These are phyloP conservation scores for Galago senegalensis DNA, from an alignment of 2,797 vertebrate genomes.

Conservation along the genomic window DNA sequence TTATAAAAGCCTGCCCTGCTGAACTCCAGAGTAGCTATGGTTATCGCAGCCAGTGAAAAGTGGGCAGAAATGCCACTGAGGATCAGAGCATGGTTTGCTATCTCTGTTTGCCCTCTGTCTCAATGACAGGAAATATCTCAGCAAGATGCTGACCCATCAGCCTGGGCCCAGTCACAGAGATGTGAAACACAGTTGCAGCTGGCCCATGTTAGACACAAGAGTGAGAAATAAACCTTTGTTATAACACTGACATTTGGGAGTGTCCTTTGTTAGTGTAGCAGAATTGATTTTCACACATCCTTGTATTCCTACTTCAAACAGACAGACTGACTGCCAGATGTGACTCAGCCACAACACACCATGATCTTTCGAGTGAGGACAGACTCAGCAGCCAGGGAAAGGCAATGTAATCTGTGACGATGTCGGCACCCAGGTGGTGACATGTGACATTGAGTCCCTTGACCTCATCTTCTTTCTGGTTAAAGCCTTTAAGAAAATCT, in stretches of 20 bases:
- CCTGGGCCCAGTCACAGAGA: neutral
- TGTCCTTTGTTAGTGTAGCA: neutral
- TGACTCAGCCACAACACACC: neutral
- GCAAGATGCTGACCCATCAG: neutral
- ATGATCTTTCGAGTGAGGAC: neutral
- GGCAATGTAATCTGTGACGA: neutral
- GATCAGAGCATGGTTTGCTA: neutral
- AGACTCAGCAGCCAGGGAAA: neutral
- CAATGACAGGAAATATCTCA: neutral
- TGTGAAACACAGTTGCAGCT: neutral
- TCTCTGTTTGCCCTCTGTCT: neutral
- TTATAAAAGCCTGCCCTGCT: neutral
- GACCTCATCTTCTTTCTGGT: neutral
- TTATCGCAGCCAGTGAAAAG: neutral
- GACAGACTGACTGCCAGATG: neutral
- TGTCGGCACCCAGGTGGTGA: neutral
- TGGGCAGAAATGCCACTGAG: neutral
- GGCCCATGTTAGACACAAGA: neutral
- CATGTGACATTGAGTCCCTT: neutral
- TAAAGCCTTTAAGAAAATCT: slow-evolving; percentile 24
- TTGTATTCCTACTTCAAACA: neutral
- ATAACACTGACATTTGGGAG: neutral
- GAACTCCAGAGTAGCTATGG: neutral
- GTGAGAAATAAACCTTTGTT: slow-evolving; percentile 17
- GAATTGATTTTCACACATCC: neutral